These are phyloP conservation scores for Alouatta palliata DNA, from an alignment of 2,113 vertebrate species.

Conservation along the genomic window DNA sequence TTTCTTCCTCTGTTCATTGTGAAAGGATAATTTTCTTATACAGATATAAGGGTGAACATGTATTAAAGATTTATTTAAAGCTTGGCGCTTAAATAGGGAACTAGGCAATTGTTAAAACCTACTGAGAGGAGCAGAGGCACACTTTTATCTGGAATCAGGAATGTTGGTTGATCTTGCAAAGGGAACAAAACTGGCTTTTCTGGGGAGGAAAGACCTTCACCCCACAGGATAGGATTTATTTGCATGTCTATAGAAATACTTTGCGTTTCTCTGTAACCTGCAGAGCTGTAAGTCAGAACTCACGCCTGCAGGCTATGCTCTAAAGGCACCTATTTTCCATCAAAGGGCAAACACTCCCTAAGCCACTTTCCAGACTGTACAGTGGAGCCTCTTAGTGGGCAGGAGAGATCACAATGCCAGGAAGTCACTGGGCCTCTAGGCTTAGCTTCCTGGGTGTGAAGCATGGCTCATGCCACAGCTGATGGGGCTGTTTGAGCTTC, in stretches of 20 bases:
- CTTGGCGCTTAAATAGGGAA: neutral
- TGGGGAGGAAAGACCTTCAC: neutral
- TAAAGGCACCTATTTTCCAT: neutral
- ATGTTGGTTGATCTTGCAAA: neutral
- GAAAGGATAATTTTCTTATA: neutral
- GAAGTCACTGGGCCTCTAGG: neutral
- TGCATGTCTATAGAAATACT: neutral
- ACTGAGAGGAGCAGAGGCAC: neutral
- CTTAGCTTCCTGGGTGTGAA: neutral
- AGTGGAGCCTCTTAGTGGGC: neutral
- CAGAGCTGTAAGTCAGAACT: neutral
- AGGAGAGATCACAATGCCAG: neutral
- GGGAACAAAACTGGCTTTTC: conserved; percentile 10
- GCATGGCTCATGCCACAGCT: neutral
- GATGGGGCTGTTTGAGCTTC: neutral
- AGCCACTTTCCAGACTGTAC: neutral
- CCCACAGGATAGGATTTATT: neutral
- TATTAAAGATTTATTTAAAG: neutral
- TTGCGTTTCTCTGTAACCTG: neutral
- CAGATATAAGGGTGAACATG: neutral
- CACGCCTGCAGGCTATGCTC: neutral
- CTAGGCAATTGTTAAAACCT: neutral
- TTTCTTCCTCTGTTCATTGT: neutral
- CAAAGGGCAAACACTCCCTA: neutral
- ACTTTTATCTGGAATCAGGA: neutral